Evolutionary conservation across 2,797 vertebrate species (phyloP), one percentile per base, ranked within the genome.

Genomic region (Sandelia bainsii): DNA sequence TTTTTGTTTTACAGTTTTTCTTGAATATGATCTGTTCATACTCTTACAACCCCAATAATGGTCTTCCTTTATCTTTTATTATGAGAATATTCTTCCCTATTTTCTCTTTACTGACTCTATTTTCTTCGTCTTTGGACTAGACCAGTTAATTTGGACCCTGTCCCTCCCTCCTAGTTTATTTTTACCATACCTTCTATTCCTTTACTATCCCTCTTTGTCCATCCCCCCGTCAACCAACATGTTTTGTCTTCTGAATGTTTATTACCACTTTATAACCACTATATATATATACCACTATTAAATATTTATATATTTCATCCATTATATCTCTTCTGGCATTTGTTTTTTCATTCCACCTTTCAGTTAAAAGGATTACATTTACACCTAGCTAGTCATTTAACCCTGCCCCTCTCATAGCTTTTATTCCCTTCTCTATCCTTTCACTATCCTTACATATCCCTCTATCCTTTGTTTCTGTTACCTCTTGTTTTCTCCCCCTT

Each of bases 91-190:
- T 11, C 16, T 11, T 9, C 13, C 39, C 3, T 14, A 14, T 37
- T 29, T 37, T 20, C 48, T 40, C 46, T 61, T 22, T 48, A 62
- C 32, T 62, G 45, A 20, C 7, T 48, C 19, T 1, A 1, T 70
- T 52, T 45, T 66, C 25, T 60, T 69, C 62, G 5, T 59, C 19
- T 54, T 25, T 44, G 29, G 23, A 49, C 27, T 27, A 29, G 11
- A 40, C 42, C 48, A 5, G 6, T 69, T 69, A 67, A 80, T 67
- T 53, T 32, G 45, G 17, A 9, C 22, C 27, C 27, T 29, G 27
- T 29, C 32, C 32, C 9, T 34, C 32, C 25, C 2, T 45, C 12
- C n/a, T 23, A 10, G 11, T 45, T 6, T n/a, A 45, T 46, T 46
- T 46, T 10, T n/a, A n/a, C 8, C 16, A 6, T 7, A 3, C 19